Conservation (phyloP, 1,140 invertebrate genomes). For the Drosophila tsacasi region DNA sequence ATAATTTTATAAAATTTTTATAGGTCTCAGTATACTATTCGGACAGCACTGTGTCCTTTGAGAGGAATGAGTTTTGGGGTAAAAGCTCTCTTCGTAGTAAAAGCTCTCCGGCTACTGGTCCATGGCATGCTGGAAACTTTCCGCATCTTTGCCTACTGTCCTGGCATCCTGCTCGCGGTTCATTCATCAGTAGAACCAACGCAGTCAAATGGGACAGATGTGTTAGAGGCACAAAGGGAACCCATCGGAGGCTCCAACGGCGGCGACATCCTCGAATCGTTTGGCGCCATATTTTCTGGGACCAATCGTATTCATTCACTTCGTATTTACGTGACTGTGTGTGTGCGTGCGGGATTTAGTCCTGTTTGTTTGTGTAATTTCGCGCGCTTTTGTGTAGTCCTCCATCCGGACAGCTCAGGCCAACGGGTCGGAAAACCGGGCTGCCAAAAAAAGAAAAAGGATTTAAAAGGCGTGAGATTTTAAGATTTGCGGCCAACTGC, state of each 20-base stretch:
- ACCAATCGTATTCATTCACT: conserved; percentile 39
- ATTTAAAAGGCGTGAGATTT: conserved; percentile 61
- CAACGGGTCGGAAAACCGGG: conserved; percentile 29
- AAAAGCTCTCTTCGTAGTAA: conserved; percentile 58
- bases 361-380: conserved; percentile 65
- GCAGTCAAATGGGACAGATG: conserved; percentile 66
- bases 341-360: conserved; percentile 12
- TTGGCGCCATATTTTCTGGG: conserved; percentile 76
- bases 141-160: conserved; percentile 58
- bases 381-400: conserved; percentile 77
- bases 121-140: conserved; percentile 60
- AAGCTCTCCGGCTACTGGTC: conserved; percentile 53
- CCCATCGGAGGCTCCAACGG: conserved; percentile 15
- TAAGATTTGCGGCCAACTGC: conserved; percentile 68
- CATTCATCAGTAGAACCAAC: conserved; percentile 78
- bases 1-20: background rate
- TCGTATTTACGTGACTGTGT: conserved; percentile 28
- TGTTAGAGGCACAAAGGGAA: conserved; percentile 32
- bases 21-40: background rate
- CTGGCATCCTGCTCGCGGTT: conserved; percentile 64
- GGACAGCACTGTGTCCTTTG: background rate
- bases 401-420: conserved; percentile 35
- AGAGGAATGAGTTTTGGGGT: background rate
- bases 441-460: conserved; percentile 26
- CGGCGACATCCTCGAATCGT: conserved; percentile 50